A percentile compares a stretch with the other conserved stretches of the same genome.
Conservation (phyloP, 2,797 vertebrate species). For the Garrulus glandarius region DNA sequence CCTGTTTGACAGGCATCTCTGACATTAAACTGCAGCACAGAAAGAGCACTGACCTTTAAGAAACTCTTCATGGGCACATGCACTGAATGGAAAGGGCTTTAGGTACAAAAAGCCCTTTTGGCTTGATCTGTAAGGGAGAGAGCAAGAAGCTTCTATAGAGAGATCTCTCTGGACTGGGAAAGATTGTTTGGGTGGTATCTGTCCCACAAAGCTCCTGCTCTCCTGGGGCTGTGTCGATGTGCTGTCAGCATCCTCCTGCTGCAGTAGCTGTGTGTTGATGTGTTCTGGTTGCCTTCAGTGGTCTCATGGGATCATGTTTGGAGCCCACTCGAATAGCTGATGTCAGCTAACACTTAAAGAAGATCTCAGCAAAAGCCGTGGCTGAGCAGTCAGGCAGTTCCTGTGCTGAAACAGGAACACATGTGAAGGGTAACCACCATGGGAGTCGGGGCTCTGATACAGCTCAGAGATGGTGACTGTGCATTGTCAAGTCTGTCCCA, state of each 20-base stretch:
- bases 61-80: neutral
- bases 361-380: neutral
- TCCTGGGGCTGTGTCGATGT: fast-evolving
- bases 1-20: neutral
- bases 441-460: neutral
- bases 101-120: neutral
- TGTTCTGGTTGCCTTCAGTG: neutral
- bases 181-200: fast-evolving
- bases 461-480: neutral
- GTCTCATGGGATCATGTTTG: neutral
- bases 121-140: neutral
- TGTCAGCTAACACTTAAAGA: neutral
- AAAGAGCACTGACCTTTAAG: neutral
- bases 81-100: neutral
- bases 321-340: neutral
- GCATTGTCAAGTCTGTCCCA: neutral
- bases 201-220: neutral
- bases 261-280: neutral
- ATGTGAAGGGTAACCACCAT: neutral
- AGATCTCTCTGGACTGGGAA: neutral
- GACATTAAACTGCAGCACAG: neutral
- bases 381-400: neutral
- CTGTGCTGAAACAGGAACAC: neutral
- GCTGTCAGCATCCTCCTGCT: neutral
- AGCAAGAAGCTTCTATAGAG: fast-evolving